These are phyloP conservation scores for Pseudanteris insignis DNA, from an alignment of 2,888 invertebrate genomes.

Conservation along the genomic window DNA sequence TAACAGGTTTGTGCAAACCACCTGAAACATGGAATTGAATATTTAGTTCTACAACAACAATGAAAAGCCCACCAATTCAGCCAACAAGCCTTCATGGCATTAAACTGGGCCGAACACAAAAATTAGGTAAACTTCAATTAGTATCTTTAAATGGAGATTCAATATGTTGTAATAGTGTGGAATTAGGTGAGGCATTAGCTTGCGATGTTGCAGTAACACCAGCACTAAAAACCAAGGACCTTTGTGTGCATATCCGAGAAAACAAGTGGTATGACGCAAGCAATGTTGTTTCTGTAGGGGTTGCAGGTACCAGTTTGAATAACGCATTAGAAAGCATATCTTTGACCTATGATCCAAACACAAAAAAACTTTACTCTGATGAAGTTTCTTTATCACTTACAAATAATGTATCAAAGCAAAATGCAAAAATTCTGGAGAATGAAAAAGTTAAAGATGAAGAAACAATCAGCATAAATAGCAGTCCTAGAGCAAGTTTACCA, in stretches of 20 bases:
- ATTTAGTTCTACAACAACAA: slow-evolving; percentile 17
- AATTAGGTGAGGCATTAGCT: slow-evolving; percentile 56
- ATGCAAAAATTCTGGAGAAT: slow-evolving; percentile 11
- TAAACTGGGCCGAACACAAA: slow-evolving; percentile 17
- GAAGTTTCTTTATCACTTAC: slow-evolving; percentile 34
- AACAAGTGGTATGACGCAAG: slow-evolving; percentile 62
- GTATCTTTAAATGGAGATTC: slow-evolving; percentile 60
- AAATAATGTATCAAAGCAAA: slow-evolving; percentile 24
- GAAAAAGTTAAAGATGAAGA: slow-evolving; percentile 43
- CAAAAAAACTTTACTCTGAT: slow-evolving; percentile 75
- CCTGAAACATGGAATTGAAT: slow-evolving; percentile 19
- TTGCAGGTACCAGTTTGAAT: slow-evolving; percentile 68
- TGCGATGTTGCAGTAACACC: slow-evolving; percentile 55
- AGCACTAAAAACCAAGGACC: slow-evolving; percentile 53
- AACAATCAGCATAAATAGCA: slow-evolving; percentile 49
- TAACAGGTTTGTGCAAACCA: slow-evolving; percentile 5
- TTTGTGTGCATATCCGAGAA: slow-evolving; percentile 60
- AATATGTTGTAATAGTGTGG: slow-evolving; percentile 58
- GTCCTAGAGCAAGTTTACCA: slow-evolving; percentile 57
- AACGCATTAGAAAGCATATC: slow-evolving; percentile 79
- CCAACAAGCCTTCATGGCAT: slow-evolving; percentile 20
- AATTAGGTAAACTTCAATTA: slow-evolving; percentile 55
- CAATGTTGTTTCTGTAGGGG: slow-evolving; percentile 57
- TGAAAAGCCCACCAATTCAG: slow-evolving; percentile 49
- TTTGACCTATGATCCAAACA: slow-evolving; percentile 78